Evolutionary conservation across 1,140 invertebrate species (phyloP).

Genomic region (Caenorhabditis remanei): DNA sequence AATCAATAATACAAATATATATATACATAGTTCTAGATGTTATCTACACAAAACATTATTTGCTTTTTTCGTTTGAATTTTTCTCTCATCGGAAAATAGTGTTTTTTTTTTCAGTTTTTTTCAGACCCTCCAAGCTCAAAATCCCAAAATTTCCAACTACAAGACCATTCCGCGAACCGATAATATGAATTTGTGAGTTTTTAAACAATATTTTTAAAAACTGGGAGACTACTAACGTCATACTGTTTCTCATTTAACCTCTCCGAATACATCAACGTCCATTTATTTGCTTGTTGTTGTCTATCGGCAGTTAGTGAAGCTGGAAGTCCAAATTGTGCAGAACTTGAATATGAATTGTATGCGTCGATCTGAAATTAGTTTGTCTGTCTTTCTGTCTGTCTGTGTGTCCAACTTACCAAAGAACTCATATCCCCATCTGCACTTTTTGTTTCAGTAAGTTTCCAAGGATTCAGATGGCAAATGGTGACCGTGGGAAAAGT

Average conservation of each 20-base stretch:
- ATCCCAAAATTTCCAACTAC: no score
- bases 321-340: conserved; percentile 18
- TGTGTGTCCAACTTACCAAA: conserved; percentile 3
- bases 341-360: conserved; percentile 7
- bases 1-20: no score
- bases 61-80: no score
- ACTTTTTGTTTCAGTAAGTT: conserved; percentile 26
- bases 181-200: no score
- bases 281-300: conserved; percentile 36
- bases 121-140: no score
- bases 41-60: no score
- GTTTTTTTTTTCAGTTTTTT: no score
- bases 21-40: no score
- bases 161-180: no score
- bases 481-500: conserved; percentile 69
- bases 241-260: conserved; percentile 17
- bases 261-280: conserved; percentile 46
- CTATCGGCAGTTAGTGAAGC: background rate
- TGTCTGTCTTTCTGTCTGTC: background rate
- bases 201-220: background rate
- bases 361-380: conserved; percentile 47
- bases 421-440: conserved; percentile 27
- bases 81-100: no score
- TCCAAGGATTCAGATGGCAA: conserved; percentile 71
- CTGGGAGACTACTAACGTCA: background rate